Evolutionary conservation across 2,113 vertebrate species (phyloP).

Genomic region (Ochotona curzoniae): DNA sequence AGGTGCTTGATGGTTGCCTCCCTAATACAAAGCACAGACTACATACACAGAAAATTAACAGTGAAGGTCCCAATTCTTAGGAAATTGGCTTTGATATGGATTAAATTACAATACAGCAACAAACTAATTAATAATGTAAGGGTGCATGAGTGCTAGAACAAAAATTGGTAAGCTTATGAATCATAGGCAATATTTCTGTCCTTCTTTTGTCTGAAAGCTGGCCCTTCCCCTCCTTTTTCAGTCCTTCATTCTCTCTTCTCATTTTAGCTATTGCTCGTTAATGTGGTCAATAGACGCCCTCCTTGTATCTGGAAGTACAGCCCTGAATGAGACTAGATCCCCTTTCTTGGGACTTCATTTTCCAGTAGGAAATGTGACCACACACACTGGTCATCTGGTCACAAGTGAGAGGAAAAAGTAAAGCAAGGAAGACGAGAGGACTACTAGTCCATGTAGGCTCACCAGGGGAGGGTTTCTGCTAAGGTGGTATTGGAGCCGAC

Average conservation of each 20-base stretch:
- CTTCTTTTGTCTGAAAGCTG: constrained; percentile 27
- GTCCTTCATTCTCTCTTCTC: constrained; percentile 25
- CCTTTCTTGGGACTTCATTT: not conserved
- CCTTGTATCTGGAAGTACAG: not conserved
- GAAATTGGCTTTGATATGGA: not conserved
- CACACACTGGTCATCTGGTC: not conserved
- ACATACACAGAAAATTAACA: not conserved
- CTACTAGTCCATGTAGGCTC: not conserved
- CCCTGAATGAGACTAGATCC: not conserved
- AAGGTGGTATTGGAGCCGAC: not conserved
- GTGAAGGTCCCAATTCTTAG: not conserved
- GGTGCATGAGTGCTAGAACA: not conserved
- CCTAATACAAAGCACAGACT: not conserved
- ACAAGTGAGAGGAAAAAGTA: not conserved
- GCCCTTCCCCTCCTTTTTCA: not conserved
- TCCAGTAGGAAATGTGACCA: not conserved
- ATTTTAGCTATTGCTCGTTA: not conserved
- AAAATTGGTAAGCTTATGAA: not conserved
- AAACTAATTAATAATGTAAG: not conserved
- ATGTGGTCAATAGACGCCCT: not conserved
- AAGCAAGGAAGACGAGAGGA: not conserved
- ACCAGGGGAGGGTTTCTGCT: not conserved
- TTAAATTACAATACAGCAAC: not conserved
- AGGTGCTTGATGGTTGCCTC: not conserved
- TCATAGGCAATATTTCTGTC: not conserved